Evolutionary conservation across 2,888 invertebrate species (phyloP), one percentile per base, ranked within the genome.

Genomic region (Agrotis ipsilon): DNA sequence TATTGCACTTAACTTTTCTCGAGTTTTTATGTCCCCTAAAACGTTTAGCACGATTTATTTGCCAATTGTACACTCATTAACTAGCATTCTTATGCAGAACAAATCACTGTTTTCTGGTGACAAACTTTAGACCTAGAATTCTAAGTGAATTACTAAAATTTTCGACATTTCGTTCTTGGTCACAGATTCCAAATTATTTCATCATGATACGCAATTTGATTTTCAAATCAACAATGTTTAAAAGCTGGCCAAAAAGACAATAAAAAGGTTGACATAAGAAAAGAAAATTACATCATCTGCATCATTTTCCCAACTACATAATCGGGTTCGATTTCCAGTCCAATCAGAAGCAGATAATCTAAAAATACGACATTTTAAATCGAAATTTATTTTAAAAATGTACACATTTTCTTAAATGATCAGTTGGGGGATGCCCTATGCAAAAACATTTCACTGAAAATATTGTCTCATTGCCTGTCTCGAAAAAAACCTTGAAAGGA

Each of bases 71-170:
- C 21, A 27, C 43, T 18, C 62, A 75, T 75, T 76, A 55, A 51
- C 67, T 14, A 32, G 57, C 76, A 79, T 84, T 85, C 54, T 58
- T 57, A 82, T 82, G 75, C 80, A 82, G 67, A 74, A 48, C 43
- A 72, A 66, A 68, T 55, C 52, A 71, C 67, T 32, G 54, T 60
- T 72, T 79, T 69, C 55, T 55, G 45, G 45, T 67, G 16, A 9
- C 54, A 58, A 60, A 68, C 14, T 45, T 4, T 68, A 62, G 43
- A 66, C 19, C 45, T 66, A 75, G 66, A 84, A 75, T 75, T 73
- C 54, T 16, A 18, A 57, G 11, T 9, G 58, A 46, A 51, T 78
- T 52, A 3, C 27, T n/a, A 14, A 51, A 66, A 66, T 68, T 80
- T 55, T 60, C 65, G 32, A 49, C 27, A 79, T 55, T 48, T 19